Conservation (phyloP, 2,797 vertebrate species). For the Mormyrops boulengeri region DNA sequence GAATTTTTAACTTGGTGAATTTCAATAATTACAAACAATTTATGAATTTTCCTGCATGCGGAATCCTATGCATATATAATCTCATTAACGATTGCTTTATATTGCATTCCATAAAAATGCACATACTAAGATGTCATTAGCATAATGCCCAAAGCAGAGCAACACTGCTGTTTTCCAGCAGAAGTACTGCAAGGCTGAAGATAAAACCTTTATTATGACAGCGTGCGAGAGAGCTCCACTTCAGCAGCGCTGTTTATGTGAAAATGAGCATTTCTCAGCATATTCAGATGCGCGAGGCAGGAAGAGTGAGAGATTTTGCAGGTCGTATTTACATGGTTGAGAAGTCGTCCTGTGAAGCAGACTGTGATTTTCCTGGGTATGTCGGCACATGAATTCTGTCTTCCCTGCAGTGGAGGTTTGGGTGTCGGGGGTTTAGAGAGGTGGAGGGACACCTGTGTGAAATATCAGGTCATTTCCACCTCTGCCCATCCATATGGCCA, state of each 20-base stretch:
- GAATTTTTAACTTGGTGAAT: not conserved
- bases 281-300: not conserved
- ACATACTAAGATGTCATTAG: not conserved
- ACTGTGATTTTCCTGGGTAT: not conserved
- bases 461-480: not conserved
- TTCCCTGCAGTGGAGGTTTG: not conserved
- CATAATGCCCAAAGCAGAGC: slow-evolving; percentile 1
- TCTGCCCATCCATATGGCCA: not conserved
- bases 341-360: not conserved
- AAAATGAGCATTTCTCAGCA: not conserved
- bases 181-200: not conserved
- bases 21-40: slow-evolving; percentile 15
- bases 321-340: not conserved
- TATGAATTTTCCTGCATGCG: not conserved
- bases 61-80: not conserved
- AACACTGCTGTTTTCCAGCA: not conserved
- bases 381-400: not conserved
- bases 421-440: not conserved
- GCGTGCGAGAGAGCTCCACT: not conserved
- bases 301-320: not conserved
- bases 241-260: not conserved
- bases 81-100: not conserved
- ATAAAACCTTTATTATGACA: not conserved
- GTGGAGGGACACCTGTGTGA: not conserved
- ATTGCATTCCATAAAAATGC: not conserved